phyloP scores from a whole-genome alignment of 1,140 invertebrate species.

The Trachelipus rathkii region DNA sequence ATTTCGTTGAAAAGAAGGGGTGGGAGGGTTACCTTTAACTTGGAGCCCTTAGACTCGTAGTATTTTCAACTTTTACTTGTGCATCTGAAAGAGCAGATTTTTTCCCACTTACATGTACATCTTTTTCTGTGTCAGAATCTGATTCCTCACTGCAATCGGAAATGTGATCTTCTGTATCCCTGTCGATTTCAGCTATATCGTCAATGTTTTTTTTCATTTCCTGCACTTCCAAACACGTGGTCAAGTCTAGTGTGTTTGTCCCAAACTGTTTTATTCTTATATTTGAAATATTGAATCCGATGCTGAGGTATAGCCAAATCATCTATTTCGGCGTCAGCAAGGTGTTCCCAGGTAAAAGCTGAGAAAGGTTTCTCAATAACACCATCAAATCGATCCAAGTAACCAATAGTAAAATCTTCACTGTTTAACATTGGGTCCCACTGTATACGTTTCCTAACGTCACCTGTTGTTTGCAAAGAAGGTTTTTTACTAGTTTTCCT shows the following conservation, averaged over 20 bases:
- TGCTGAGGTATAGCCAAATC: conserved; percentile 56
- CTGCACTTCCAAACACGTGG: conserved; percentile 52
- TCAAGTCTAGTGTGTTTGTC: conserved; percentile 54
- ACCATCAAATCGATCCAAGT: conserved; percentile 56
- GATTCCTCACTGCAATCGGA: conserved; percentile 29
- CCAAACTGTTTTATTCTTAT: conserved; percentile 55
- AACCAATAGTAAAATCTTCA: conserved; percentile 54
- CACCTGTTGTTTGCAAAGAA: conserved; percentile 56
- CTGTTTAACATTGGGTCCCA: conserved; percentile 54
- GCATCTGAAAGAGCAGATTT: background rate
- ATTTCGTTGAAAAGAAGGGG: conserved; percentile 26
- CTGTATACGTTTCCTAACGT: conserved; percentile 55
- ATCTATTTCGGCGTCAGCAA: conserved; percentile 51
- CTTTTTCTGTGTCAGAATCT: conserved; percentile 28
- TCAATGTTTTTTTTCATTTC: conserved; percentile 39
- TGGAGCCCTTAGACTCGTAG: conserved; percentile 34
- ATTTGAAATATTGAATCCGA: conserved; percentile 58
- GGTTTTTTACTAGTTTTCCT: conserved; percentile 42
- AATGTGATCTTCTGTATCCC: conserved; percentile 16
- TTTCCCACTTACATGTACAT: background rate
- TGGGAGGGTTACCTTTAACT: too few relatives aligned
- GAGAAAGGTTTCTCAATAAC: conserved; percentile 55
- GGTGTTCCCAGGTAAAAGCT: conserved; percentile 55
- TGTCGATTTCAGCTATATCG: conserved; percentile 38
- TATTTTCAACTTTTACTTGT: conserved; percentile 1